Conservation (phyloP, 2,113 vertebrate species). For the Chrysochloris asiatica region DNA sequence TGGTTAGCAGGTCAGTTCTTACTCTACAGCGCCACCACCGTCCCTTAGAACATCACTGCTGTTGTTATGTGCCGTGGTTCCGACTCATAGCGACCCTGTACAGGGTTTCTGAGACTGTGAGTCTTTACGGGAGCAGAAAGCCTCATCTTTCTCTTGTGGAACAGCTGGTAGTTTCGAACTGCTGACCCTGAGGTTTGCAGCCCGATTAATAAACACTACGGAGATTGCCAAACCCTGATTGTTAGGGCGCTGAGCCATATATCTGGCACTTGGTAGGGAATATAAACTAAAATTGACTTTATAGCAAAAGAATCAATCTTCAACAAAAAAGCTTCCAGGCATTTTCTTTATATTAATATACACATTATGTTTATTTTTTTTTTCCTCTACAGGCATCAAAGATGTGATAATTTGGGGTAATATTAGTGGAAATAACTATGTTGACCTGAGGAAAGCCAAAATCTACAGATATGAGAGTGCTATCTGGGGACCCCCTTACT, state of each 20-base stretch:
- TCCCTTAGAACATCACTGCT: no score
- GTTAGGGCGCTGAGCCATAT: no score
- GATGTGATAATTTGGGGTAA: constrained; percentile 96
- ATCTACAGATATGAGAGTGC: constrained; percentile 88
- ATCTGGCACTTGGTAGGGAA: background rate
- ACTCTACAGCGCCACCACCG: no score
- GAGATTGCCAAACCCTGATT: background rate
- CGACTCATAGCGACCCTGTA: no score
- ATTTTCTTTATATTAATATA: constrained; percentile 3
- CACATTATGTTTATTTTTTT: constrained; percentile 28
- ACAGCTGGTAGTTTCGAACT: no score
- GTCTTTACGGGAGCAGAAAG: no score
- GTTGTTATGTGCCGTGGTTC: no score
- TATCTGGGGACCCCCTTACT: constrained; percentile 88
- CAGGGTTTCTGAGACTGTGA: no score
- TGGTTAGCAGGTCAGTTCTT: background rate
- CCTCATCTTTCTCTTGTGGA: no score
- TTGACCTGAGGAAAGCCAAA: constrained; percentile 91
- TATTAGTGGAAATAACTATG: constrained; percentile 87
- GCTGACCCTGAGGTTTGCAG: no score
- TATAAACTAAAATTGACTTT: background rate
- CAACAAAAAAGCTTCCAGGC: background rate
- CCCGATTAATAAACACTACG: no score
- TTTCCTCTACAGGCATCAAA: constrained; percentile 86
- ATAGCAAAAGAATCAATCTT: background rate